Conservation (phyloP, 2,113 vertebrate species). For the Nothoprocta pentlandii region DNA sequence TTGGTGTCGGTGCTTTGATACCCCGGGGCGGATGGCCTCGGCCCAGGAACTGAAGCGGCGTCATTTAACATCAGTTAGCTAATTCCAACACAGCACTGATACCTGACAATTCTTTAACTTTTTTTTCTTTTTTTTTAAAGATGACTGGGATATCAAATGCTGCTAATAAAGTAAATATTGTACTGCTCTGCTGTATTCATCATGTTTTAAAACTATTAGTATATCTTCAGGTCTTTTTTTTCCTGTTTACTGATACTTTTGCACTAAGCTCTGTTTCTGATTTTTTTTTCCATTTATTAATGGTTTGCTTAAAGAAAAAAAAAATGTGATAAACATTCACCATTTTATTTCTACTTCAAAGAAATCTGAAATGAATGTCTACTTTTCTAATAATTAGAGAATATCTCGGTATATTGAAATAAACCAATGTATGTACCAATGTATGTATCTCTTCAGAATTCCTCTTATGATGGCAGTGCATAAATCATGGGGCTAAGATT, state of each 20-base stretch:
- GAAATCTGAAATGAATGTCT: not conserved
- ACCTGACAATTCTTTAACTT: not conserved
- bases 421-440: not conserved
- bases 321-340: fast-evolving
- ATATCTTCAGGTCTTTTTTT: not conserved
- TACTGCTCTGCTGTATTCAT: not conserved
- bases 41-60: no score
- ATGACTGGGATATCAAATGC: not conserved
- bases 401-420: not conserved
- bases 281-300: not conserved
- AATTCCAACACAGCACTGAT: no score
- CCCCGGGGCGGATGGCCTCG: no score
- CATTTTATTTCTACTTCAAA: not conserved
- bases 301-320: not conserved
- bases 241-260: not conserved
- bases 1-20: no score
- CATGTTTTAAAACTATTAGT: not conserved
- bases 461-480: not conserved
- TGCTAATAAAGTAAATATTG: not conserved
- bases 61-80: no score
- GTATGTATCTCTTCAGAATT: not conserved
- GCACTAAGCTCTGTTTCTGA: fast-evolving
- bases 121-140: not conserved
- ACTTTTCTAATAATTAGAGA: not conserved
- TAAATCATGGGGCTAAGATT: not conserved